Conservation (phyloP, 1,140 invertebrate genomes). For the Palaemon carinicauda region DNA sequence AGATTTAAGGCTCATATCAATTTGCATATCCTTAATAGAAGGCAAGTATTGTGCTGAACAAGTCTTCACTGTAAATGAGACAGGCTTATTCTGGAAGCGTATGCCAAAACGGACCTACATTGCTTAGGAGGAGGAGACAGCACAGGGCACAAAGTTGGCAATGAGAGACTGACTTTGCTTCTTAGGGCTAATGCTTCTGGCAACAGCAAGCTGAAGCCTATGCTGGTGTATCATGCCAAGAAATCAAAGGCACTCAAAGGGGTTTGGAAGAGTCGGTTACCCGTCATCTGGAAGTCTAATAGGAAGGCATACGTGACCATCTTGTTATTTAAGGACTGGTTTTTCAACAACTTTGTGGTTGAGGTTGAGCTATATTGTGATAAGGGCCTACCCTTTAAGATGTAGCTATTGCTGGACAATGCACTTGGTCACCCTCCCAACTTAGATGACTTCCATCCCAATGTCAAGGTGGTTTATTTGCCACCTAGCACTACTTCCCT, state of each 20-base stretch:
- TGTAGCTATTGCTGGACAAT: slow-evolving; percentile 3
- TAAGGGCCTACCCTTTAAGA: background rate
- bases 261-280: background rate
- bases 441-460: slow-evolving; percentile 23
- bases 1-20: too few species aligned
- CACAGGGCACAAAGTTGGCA: background rate
- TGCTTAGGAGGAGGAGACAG: background rate
- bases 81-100: background rate
- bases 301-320: background rate
- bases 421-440: background rate
- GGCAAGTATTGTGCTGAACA: background rate
- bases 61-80: background rate
- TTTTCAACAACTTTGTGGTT: background rate
- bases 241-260: background rate
- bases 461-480: slow-evolving; percentile 65
- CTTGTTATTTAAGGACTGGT: background rate
- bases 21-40: too few species aligned
- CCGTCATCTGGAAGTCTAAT: background rate
- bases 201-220: background rate
- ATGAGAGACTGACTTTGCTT: background rate
- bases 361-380: background rate
- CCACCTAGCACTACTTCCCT: slow-evolving; percentile 66
- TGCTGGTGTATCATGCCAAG: background rate
- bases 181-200: background rate
- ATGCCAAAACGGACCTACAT: background rate